Evolutionary conservation across 2,797 vertebrate genomes (phyloP), one percentile per base, ranked within the genome.

Genomic region (Trachurus trachurus): DNA sequence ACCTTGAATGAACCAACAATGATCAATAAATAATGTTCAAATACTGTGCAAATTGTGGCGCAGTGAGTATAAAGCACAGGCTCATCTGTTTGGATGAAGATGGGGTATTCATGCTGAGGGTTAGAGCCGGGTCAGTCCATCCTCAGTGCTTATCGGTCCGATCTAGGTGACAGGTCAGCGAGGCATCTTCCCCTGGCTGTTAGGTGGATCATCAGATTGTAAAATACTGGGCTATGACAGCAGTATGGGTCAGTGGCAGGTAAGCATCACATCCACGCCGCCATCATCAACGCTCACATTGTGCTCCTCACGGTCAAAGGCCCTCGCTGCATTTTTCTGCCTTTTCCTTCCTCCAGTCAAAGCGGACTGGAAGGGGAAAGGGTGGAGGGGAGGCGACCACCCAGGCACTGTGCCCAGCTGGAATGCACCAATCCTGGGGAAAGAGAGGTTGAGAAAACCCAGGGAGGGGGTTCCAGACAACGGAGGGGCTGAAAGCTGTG

Each of bases 251-350:
- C 93, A 92, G 72, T 82, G 82, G 85, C 91, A 91, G 91, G 92
- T 94, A 87, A 93, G 86, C 84, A 82, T 90, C 88, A 89, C 88
- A 90, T 93, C 89, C 89, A 86, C 31, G 74, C 86, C 73, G 78
- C 86, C 83, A 70, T 84, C 89, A 88, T 94, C 89, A 94, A 93
- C 87, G 88, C 87, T 87, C 88, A 92, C 91, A 95, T 93, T 94
- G 92, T 94, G 83, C 82, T 90, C 87, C 86, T 88, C 58, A 2
- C 50, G 74, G 86, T 90, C 87, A 92, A 89, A 87, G 86, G 84
- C 73, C 78, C 66, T 85, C 0, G 66, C 74, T 80, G 83, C 91
- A 92, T 94, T 93, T 88, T 92, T 93, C 83, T 82, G 63, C 76
- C 80, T 89, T 86, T 89, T 89, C 83, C 87, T 89, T 90, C 83